Base-by-base conservation (phyloP, 2,888 invertebrate species). In the Drosophila stalkeri region DNA sequence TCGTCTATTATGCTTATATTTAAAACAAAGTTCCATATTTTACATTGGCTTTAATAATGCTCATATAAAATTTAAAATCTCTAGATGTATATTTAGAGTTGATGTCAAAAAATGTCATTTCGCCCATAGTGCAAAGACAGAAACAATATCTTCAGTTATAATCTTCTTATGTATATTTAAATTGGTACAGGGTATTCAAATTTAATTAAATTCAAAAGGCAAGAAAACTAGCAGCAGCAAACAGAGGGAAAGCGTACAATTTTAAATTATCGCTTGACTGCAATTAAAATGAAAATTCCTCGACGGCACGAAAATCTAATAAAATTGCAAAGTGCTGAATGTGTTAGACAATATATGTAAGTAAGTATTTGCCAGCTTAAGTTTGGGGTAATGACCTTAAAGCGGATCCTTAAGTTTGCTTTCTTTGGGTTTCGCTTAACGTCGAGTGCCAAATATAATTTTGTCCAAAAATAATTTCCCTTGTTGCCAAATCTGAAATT, bases 201-300 rank as follows among this genome's bases (percentile, higher is more conserved):
- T 84, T 81, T 74, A 83, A 84, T 87, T 87, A 84, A 44, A 33
- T 44, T 57, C 18, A 27, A 16, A 20, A 1, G 16, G 11, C 16
- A 35, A 23, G 20, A 44, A 84, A 87, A 56, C 61, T 55, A 54
- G 44, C 39, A 56, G 35, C 35, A 56, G 54, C 43, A 54, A 46
- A 43, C 37, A 52, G 74, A 60, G 35, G 35, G 35, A 18, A 31
- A n/a, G 37, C 52, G 12, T 11, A 41, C 31, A 59, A 67, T 64
- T 82, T 67, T 64, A 68, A 80, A 77, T 65, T 71, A 77, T 73
- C 66, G 41, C 60, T 73, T 73, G 69, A 63, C 62, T 80, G 68
- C 75, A 80, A 82, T 80, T 86, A 65, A 86, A 74, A 66, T 3
- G 52, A 37, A 72, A 77, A 80, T 88, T 81, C 66, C 67, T 61